phyloP scores from a whole-genome alignment of 2,113 vertebrate species.

The Apodemus speciosus region DNA sequence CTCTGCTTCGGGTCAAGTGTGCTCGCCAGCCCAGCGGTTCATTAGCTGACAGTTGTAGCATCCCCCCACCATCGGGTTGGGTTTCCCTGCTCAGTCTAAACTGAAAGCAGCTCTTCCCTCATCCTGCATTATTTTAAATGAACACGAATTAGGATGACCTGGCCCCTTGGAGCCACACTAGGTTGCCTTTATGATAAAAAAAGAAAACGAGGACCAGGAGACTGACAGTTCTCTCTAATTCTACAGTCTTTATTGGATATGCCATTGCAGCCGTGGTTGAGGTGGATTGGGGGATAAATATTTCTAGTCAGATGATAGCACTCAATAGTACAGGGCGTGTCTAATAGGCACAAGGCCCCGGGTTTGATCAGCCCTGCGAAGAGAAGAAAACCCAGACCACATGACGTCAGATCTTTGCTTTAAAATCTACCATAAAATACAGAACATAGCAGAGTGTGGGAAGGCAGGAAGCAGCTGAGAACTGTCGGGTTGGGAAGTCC shows the following conservation, averaged over 20 bases:
- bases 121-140: constrained; percentile 18
- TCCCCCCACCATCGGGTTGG: not conserved
- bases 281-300: no score
- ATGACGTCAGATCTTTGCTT: not conserved
- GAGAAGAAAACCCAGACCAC: not conserved
- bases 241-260: not conserved
- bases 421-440: not conserved
- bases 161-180: not conserved
- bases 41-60: not conserved
- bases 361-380: not conserved
- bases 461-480: not conserved
- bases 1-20: constrained; percentile 6
- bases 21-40: not conserved
- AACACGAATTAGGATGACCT: not conserved
- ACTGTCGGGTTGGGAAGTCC: not conserved
- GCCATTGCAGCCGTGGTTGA: not conserved
- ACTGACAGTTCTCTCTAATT: not conserved
- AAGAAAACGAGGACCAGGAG: not conserved
- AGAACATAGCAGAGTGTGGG: not conserved
- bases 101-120: not conserved
- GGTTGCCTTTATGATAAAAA: not conserved
- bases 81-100: not conserved
- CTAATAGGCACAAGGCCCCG: not conserved
- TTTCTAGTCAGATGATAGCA: no score
- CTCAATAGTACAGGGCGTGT: not conserved